Evolutionary conservation across 2,113 vertebrate species (phyloP).

Genomic region (Lates calcarifer): DNA sequence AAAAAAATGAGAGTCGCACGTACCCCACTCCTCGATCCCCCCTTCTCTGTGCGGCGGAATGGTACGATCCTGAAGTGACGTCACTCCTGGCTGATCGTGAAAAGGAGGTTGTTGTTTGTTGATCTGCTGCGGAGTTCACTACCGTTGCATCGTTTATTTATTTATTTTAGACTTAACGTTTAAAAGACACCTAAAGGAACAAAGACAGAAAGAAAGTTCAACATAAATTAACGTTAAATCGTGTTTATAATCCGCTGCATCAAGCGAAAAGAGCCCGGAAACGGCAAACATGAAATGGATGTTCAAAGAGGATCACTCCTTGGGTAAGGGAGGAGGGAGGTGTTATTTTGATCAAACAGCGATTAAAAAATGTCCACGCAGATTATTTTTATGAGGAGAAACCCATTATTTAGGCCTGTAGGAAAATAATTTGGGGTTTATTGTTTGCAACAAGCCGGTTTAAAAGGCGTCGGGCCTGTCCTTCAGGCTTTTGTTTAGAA

Average conservation of each 20-base stretch:
- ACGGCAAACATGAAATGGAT: constrained; percentile 95
- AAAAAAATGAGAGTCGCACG: accelerated
- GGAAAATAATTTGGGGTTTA: accelerated
- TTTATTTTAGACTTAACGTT: background rate
- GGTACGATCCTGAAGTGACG: constrained; percentile 37
- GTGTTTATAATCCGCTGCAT: background rate
- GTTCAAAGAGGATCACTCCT: constrained; percentile 98
- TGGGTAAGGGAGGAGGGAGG: constrained; percentile 86
- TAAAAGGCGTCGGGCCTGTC: background rate
- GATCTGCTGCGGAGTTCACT: constrained; percentile 19
- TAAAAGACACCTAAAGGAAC: background rate
- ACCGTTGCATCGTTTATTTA: too few species aligned
- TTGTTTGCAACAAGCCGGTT: accelerated
- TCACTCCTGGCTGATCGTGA: constrained; percentile 10
- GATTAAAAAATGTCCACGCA: background rate
- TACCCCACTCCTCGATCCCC: background rate
- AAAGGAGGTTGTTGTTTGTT: constrained; percentile 53
- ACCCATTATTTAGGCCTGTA: accelerated
- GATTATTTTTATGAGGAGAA: accelerated
- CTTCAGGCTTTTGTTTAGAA: constrained; percentile 30
- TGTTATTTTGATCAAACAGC: background rate
- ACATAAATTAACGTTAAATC: too few species aligned
- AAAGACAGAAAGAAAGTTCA: background rate
- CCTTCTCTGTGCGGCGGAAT: background rate
- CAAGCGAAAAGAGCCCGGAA: constrained; percentile 50